Evolutionary conservation across 2,888 invertebrate genomes (phyloP), one percentile per base, ranked within the genome.

Genomic region (Cyaniris semiargus): DNA sequence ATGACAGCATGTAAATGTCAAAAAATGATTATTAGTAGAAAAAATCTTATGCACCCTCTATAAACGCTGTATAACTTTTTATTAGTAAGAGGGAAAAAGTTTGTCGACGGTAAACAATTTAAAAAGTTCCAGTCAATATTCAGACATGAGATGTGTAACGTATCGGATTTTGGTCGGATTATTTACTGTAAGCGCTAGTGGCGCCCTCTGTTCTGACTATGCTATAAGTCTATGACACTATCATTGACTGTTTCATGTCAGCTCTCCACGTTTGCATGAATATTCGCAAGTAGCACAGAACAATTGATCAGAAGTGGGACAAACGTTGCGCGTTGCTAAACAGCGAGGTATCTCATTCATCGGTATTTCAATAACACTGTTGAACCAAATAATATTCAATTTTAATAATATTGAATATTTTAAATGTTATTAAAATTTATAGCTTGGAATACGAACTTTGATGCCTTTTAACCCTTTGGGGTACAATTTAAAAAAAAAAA

Each of bases 281-380:
- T 27, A 66, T 66, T 66, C 1, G 66, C 66, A 66, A 66, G 66
- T 66, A 34, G 34, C 38, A 44, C 44, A 72, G 23, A 72, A 72
- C 44, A 44, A 21, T 72, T 13, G 72, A 44, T 8, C 5, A 44
- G 21, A 72, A 38, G 72, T 72, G 23, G 72, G 44, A 23, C 44
- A 72, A 72, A 15, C 72, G 72, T 72, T 21, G 72, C 72, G 72
- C 44, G 13, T 72, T 72, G n/a, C 13, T 72, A 21, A 72, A 44
- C 72, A 72, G 38, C 71, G n/a, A 38, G 15, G 27, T 66, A 66
- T 66, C 23, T 23, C 23, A 27, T 66, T 66, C 27, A 66, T 27
- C 27, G 27, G 10, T 4, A 27, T 66, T 66, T 66, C 27, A 66
- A 66, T 66, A 66, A 66, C 27, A 27, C 7, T 66, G 60, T 18